Base-by-base conservation (phyloP, 2,113 vertebrate species). In the Genyomyrus donnyi region DNA sequence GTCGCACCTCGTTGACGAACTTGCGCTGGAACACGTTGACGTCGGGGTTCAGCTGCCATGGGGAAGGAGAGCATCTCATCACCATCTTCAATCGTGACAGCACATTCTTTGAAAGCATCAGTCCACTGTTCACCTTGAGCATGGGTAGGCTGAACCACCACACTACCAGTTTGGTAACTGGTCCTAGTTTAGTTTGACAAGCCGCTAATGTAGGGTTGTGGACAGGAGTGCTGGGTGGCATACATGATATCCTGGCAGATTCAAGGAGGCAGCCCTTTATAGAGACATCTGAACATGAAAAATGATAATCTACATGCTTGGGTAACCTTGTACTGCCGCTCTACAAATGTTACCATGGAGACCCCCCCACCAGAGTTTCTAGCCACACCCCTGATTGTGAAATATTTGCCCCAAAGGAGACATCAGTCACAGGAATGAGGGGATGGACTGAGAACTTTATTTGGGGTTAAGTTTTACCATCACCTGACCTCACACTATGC, bases 1-100 rank as follows among this genome's bases (percentile, higher is more conserved):
- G 94, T 91, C 98, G 94, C 15, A 99, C 98, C 93, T 99, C 98
- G 86, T 99, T 99, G 39, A 99, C 98, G 94, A 99, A 99, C 93
- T 99, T 99, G 3, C 98, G 94, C 91, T 99, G 98, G 96, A 99
- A 99, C 80, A 99, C 98, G 52, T 99, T 99, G 89, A 99, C 98
- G 89, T 99, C 98, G 13, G 98, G 98, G 94, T 99, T 99, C 91
- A 99, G 93, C 98, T 99, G 94, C 31, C 70, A 90, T 15, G 42
- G 91, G 87, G 84, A 70, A 66, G 46, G 1, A 11, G 1, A 87
- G 31, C 8, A 50, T 56, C 21, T 58, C 5, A 45, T 80, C 24
- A 83, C 39, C 7, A 27, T 84, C 24, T 39, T 88, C 24, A 87
- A 10, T 21, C 46, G 13, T n/a, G 27, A 77, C 11, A 6, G 31